Base-by-base conservation (phyloP, 1,140 invertebrate species). In the Portunus trituberculatus region DNA sequence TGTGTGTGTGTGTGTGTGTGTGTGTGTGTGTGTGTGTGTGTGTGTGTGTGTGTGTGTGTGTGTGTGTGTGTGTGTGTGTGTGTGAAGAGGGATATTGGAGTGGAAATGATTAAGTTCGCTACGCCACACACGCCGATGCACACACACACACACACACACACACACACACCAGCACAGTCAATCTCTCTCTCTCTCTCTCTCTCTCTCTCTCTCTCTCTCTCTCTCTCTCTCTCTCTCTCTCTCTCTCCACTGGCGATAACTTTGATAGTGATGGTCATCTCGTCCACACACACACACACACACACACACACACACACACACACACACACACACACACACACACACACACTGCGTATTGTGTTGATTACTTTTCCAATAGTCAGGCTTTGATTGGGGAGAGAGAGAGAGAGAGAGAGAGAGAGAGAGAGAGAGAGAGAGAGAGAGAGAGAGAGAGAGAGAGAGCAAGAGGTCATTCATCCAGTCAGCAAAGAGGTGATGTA, bases 351-450 rank as follows among this genome's bases (percentile, higher is more conserved):
- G 20, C 10, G n/a, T n/a, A 76, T 76, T 76, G 67, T 76, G 67
- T 76, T 76, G 67, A 76, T 76, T 76, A 76, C 67, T 76, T 76
- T 76, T 76, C 67, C 67, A 76, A 76, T 76, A 76, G 67, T 76
- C 67, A 20, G 20, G 20, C 67, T 76, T 76, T 76, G 67, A 76
- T 76, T 76, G 67, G 67, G 12, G 67, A n/a, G 67, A 76, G 67
- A 76, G 59, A 76, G 59, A 76, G 59, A 76, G 59, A 76, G 59
- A 76, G 59, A 76, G 59, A 76, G 67, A 76, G 67, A 76, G 67
- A 76, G 67, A 76, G 67, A 76, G 67, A 76, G 67, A 76, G 67
- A 76, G 67, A 76, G 67, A 76, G 67, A 76, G 67, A 76, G 67
- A 76, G 67, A 76, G 67, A 76, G 67, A 76, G 67, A 76, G 52